phyloP scores from a whole-genome alignment of 1,140 invertebrate species.

The Aphelinus certus region DNA sequence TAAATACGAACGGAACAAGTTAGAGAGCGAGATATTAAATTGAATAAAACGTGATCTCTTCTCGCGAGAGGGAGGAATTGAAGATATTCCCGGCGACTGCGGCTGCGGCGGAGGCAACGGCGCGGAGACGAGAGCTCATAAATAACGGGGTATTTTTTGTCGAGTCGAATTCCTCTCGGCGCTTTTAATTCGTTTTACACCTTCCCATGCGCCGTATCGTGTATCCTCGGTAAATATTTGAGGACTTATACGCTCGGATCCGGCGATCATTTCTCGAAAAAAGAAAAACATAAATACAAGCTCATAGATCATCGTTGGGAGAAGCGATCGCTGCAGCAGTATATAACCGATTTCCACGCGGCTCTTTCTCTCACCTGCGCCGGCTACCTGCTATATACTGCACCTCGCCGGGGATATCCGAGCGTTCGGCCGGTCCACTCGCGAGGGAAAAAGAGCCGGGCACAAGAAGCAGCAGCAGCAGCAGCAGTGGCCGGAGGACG shows the following conservation, averaged over 20 bases:
- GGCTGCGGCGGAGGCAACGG: too few relatives aligned
- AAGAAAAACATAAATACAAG: slow-evolving; percentile 35
- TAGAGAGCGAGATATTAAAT: neutral
- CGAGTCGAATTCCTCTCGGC: neutral
- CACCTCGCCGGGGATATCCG: slow-evolving; percentile 12
- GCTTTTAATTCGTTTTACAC: slow-evolving; percentile 33
- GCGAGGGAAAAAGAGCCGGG: neutral
- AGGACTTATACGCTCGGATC: neutral
- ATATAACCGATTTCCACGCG: slow-evolving; percentile 32
- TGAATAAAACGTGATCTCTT: neutral
- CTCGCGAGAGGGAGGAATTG: neutral
- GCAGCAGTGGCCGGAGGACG: neutral
- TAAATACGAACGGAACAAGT: slow-evolving; percentile 43
- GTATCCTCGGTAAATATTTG: slow-evolving; percentile 39
- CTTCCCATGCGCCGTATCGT: slow-evolving; percentile 6
- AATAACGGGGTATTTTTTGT: slow-evolving; percentile 26
- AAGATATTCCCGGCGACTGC: too few relatives aligned
- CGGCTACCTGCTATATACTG: slow-evolving; percentile 38
- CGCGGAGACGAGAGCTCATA: slow-evolving; percentile 3
- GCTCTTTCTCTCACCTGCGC: slow-evolving; percentile 27
- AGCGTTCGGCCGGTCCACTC: neutral
- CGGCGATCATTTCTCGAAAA: neutral
- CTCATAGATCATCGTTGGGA: slow-evolving; percentile 30
- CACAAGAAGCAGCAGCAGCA: slow-evolving; percentile 9
- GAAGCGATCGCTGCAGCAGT: neutral